Conservation (phyloP, 2,797 vertebrate genomes). For the Acanthiza pusilla region DNA sequence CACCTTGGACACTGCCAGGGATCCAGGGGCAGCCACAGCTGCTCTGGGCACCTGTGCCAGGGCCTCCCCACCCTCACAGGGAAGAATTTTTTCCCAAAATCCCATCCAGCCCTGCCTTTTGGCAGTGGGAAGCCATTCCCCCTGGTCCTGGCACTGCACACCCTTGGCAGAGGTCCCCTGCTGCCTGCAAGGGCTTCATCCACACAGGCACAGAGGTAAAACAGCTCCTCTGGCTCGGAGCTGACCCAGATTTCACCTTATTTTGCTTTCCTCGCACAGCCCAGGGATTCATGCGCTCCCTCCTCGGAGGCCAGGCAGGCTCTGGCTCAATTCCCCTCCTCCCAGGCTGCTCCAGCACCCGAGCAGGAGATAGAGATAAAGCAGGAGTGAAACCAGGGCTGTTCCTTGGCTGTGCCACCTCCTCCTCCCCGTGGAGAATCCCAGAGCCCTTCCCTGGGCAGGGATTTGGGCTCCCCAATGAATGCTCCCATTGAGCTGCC, state of each 20-base stretch:
- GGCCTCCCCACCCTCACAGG: rapidly evolving
- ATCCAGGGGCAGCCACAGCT: background rate
- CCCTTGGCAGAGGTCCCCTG: background rate
- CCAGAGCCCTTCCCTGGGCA: background rate
- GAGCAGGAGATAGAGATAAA: background rate
- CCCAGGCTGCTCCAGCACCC: background rate
- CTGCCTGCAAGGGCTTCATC: background rate
- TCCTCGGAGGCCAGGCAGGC: background rate
- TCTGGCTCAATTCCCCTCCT: background rate
- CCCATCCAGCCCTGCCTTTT: background rate
- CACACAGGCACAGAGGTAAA: background rate
- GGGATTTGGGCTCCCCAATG: background rate
- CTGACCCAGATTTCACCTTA: background rate
- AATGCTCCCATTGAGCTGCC: background rate
- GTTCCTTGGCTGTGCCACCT: background rate
- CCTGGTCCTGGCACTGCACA: background rate
- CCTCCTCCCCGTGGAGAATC: rapidly evolving
- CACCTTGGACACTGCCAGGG: background rate
- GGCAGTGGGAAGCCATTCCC: background rate
- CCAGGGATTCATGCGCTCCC: rapidly evolving
- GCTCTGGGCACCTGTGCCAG: background rate
- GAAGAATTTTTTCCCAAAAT: rapidly evolving
- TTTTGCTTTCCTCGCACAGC: rapidly evolving
- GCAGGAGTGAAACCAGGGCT: background rate
- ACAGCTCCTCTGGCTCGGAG: background rate